phyloP scores from a whole-genome alignment of 2,888 invertebrate genomes.

The Trissoscelio sp. region DNA sequence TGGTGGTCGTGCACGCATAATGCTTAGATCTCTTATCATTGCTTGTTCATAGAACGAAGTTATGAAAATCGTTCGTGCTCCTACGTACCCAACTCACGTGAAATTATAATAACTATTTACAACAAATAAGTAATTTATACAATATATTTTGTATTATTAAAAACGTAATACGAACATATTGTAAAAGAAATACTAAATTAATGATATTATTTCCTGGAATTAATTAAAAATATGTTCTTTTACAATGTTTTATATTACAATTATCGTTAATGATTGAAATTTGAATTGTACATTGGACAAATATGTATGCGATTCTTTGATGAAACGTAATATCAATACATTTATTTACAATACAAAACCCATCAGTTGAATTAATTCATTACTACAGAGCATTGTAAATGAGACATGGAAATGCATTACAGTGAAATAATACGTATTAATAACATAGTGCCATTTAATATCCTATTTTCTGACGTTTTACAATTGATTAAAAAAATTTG shows the following conservation, averaged over 20 bases:
- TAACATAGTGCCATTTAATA: neutral
- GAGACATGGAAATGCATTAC: neutral
- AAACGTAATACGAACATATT: no score
- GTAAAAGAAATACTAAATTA: no score
- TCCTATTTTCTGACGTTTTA: neutral
- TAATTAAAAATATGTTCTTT: no score
- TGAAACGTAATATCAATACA: conserved; percentile 4
- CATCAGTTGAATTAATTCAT: conserved; percentile 3
- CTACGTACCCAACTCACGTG: conserved; percentile 35
- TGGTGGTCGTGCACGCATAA: conserved; percentile 50
- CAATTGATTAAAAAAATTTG: no score
- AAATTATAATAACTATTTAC: conserved; percentile 57
- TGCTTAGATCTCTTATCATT: conserved; percentile 56
- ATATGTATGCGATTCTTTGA: neutral
- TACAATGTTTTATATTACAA: no score
- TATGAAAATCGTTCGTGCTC: conserved; percentile 58
- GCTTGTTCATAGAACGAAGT: conserved; percentile 58
- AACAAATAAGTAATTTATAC: conserved; percentile 17
- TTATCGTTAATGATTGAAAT: no score
- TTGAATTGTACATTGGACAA: no score
- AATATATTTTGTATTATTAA: conserved; percentile 20
- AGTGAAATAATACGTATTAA: no score
- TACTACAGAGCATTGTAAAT: conserved; percentile 1
- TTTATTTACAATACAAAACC: conserved; percentile 20
- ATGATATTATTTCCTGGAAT: no score